Evolutionary conservation across 2,797 vertebrate species (phyloP).

Genomic region (Diplodus sargus): DNA sequence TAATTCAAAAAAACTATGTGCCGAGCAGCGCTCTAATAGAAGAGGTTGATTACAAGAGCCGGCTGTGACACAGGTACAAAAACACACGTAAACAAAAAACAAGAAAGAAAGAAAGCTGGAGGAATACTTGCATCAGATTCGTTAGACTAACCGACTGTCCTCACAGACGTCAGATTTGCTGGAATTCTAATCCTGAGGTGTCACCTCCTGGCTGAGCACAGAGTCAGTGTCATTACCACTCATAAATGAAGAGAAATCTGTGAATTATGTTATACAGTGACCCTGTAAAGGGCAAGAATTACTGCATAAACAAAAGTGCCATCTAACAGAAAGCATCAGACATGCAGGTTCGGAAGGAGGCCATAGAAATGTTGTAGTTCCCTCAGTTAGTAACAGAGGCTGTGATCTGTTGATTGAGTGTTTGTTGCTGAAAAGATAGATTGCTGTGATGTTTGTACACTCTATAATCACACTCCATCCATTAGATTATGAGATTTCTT

Average conservation of each 20-base stretch:
- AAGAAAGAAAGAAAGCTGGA: slow-evolving; percentile 21
- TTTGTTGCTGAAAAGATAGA: no score
- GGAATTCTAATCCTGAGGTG: background rate
- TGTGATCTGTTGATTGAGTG: background rate
- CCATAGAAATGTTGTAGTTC: background rate
- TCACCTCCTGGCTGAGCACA: slow-evolving; percentile 14
- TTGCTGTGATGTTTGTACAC: background rate
- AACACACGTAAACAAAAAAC: slow-evolving; percentile 27
- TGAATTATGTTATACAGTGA: slow-evolving; percentile 14
- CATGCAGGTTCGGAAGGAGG: background rate
- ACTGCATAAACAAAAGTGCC: slow-evolving; percentile 2
- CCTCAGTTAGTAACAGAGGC: background rate
- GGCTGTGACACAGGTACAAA: slow-evolving; percentile 32
- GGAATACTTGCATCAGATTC: slow-evolving; percentile 7
- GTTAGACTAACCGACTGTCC: slow-evolving; percentile 24
- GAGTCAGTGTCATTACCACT: background rate
- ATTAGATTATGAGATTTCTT: slow-evolving; percentile 2
- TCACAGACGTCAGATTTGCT: slow-evolving; percentile 27
- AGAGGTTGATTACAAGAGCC: slow-evolving; percentile 56
- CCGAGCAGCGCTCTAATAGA: slow-evolving; percentile 50
- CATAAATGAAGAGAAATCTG: slow-evolving; percentile 19
- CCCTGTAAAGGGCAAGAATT: slow-evolving; percentile 13
- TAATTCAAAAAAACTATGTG: slow-evolving; percentile 58
- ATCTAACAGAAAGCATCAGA: slow-evolving; percentile 18
- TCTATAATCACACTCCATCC: background rate